phyloP scores from a whole-genome alignment of 2,888 invertebrate species.

The Cheilosia vulpina region DNA sequence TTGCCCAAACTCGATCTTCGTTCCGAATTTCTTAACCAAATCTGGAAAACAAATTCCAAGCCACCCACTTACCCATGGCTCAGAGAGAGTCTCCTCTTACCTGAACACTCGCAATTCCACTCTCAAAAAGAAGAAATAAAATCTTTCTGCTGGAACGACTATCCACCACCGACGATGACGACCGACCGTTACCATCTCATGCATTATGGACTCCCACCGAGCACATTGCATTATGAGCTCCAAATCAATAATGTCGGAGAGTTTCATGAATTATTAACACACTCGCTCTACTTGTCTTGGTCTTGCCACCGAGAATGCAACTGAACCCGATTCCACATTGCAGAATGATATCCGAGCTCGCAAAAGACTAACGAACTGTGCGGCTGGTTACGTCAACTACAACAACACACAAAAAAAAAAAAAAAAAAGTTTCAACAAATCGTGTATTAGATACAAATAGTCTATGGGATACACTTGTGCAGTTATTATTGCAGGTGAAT shows the following conservation, averaged over 20 bases:
- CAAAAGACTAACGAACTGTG: conserved; percentile 67
- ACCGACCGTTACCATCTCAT: conserved; percentile 10
- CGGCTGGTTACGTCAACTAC: conserved; percentile 62
- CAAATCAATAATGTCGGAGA: conserved; percentile 58
- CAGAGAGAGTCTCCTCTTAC: conserved; percentile 4
- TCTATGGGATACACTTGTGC: conserved; percentile 58
- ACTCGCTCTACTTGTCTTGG: conserved; percentile 57
- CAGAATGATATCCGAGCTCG: conserved; percentile 47
- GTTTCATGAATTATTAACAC: conserved; percentile 64
- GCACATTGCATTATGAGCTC: neutral
- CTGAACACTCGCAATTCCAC: neutral
- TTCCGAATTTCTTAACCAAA: conserved; percentile 14
- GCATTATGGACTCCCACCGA: conserved; percentile 17
- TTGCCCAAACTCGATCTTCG: conserved; percentile 10
- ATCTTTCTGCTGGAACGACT: conserved; percentile 14
- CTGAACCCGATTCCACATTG: conserved; percentile 43
- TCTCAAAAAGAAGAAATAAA: neutral
- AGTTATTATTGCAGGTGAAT: conserved; percentile 75
- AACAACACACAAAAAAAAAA: conserved; percentile 31
- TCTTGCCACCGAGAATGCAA: conserved; percentile 42
- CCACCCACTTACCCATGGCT: conserved; percentile 31
- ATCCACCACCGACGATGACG: neutral
- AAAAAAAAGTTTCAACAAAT: conserved; percentile 8
- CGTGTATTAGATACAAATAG: conserved; percentile 29
- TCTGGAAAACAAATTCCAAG: conserved; percentile 31